A percentile compares a stretch with the other conserved stretches of the same genome.
Evolutionary conservation across 2,797 vertebrate genomes (phyloP).

Genomic region (Limnodromus scolopaceus): DNA sequence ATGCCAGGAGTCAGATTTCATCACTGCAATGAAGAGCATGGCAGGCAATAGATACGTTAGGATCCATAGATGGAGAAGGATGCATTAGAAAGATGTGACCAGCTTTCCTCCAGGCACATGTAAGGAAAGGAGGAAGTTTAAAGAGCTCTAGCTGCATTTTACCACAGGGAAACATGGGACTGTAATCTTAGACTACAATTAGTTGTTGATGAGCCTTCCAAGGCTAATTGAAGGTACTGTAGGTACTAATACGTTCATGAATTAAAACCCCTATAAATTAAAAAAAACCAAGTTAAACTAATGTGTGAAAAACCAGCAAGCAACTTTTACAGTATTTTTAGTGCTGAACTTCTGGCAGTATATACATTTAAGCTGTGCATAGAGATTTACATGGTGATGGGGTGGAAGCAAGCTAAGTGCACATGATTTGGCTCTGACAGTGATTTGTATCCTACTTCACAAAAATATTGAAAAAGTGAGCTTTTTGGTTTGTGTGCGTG

Average conservation of each 20-base stretch:
- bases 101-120: neutral
- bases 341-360: neutral
- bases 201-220: neutral
- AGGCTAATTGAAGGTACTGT: neutral
- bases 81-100: neutral
- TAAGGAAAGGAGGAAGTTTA: neutral
- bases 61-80: neutral
- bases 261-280: neutral
- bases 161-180: neutral
- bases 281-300: neutral
- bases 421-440: rapidly evolving
- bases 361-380: neutral
- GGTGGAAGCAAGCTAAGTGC: neutral
- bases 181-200: neutral
- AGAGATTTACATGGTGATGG: neutral
- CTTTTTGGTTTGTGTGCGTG: too few species aligned
- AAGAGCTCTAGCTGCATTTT: neutral
- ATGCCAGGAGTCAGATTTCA: constrained; percentile 22
- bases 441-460: neutral
- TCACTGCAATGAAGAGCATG: neutral
- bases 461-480: too few species aligned
- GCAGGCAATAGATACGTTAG: neutral
- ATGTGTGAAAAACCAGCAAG: neutral
- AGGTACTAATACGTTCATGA: neutral
- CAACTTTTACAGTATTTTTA: neutral